Evolutionary conservation across 2,797 vertebrate species (phyloP).

Genomic region (Myripristis murdjan): DNA sequence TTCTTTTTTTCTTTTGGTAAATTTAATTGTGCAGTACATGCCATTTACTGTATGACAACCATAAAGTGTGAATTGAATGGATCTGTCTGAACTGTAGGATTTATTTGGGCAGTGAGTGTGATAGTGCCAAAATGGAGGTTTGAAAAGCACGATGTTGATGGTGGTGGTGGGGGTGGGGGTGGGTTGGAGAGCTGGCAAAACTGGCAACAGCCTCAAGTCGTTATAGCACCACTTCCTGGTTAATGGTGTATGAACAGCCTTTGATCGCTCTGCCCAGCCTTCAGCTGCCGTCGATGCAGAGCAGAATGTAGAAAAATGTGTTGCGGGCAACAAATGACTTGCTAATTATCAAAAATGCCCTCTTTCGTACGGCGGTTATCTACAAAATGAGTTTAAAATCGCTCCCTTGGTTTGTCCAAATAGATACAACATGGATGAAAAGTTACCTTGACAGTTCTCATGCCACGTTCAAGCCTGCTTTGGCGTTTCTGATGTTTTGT

Average conservation of each 20-base stretch:
- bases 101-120: slow-evolving; percentile 41
- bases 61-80: slow-evolving; percentile 1
- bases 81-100: slow-evolving; percentile 33
- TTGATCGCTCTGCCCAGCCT: slow-evolving; percentile 77
- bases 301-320: slow-evolving; percentile 81
- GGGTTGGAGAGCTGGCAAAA: slow-evolving; percentile 74
- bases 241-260: slow-evolving; percentile 87
- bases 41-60: background rate
- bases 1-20: background rate
- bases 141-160: slow-evolving; percentile 42
- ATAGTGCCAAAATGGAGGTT: slow-evolving; percentile 56
- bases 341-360: slow-evolving; percentile 73
- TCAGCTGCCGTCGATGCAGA: slow-evolving; percentile 71
- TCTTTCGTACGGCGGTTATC: slow-evolving; percentile 66
- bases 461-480: slow-evolving; percentile 23
- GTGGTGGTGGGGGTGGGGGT: too few relatives aligned
- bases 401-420: slow-evolving; percentile 51
- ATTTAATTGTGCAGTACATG: too few relatives aligned
- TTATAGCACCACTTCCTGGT: slow-evolving; percentile 82
- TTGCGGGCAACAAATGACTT: slow-evolving; percentile 74
- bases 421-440: slow-evolving; percentile 32
- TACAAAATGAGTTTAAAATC: slow-evolving; percentile 72
- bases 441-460: slow-evolving; percentile 19
- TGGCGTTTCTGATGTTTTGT: slow-evolving; percentile 52
- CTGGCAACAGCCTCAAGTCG: slow-evolving; percentile 74